These are phyloP conservation scores for Neodiprion lecontei DNA, from an alignment of 1,140 invertebrate genomes.

Conservation along the genomic window DNA sequence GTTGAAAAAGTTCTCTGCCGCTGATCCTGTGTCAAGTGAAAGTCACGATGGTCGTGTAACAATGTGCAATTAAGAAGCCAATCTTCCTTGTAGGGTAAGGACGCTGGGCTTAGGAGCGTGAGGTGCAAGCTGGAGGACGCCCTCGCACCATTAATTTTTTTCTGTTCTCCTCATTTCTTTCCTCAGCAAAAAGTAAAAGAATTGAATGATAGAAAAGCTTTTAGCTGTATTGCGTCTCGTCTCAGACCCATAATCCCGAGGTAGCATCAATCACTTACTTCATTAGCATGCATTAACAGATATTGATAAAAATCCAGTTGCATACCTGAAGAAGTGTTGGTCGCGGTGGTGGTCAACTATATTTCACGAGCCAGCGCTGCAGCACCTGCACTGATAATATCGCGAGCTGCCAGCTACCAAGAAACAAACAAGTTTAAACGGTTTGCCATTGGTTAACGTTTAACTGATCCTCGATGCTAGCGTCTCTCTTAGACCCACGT, in stretches of 20 bases:
- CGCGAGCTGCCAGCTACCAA: neutral
- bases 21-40: too few species aligned
- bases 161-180: neutral
- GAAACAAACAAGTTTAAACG: conserved; percentile 5
- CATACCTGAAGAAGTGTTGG: neutral
- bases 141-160: neutral
- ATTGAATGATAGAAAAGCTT: neutral
- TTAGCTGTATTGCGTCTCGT: neutral
- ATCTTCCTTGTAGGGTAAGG: too few species aligned
- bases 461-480: neutral
- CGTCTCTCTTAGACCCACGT: neutral
- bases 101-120: too few species aligned
- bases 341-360: neutral
- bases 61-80: too few species aligned
- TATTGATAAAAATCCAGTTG: neutral
- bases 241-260: neutral
- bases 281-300: conserved; percentile 2
- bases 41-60: too few species aligned
- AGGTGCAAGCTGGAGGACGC: neutral
- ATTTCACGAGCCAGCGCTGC: neutral
- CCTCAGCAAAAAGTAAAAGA: neutral
- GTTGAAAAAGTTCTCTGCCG: too few species aligned
- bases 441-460: conserved; percentile 4
- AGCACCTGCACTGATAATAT: conserved; percentile 5
- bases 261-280: neutral